Base-by-base conservation (phyloP, 2,797 vertebrate genomes). In the Serranus cabrilla region DNA sequence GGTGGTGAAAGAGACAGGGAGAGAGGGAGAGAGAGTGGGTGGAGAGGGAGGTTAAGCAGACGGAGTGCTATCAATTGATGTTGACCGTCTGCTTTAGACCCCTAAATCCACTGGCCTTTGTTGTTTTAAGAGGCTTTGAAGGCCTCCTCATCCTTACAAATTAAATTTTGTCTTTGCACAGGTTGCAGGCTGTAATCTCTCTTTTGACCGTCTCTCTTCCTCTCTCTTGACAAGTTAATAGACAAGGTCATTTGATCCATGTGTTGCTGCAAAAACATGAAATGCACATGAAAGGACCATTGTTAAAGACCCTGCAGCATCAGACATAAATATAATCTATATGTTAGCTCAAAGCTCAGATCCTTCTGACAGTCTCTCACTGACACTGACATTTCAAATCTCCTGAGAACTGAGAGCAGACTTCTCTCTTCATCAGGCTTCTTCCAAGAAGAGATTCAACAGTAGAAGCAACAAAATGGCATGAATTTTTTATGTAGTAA, bases 61-160 rank as follows among this genome's bases (percentile, higher is more conserved):
- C 25, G 37, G 78, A 82, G 60, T 52, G 74, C 50, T 47, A 57
- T 84, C 75, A 76, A 65, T 79, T 85, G 81, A 85, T 82, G 76
- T 18, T 82, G 78, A 76, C 76, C 5, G 18, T 74, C 72, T 74
- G 49, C 18, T 18, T 39, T 18, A 59, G 55, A 70, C 65, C 68
- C 59, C 6, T 4, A 71, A 74, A 88, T 87, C 63, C 72, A 61
- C n/a, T 14, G 46, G 63, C 57, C 78, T 87, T 83, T 90, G 78
- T 77, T 89, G 67, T 86, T 73, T 80, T 77, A 82, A 85, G 82
- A 83, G 66, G 78, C 86, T 92, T 85, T 74, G 71, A 78, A 88
- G 61, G 65, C 68, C 71, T 84, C 67, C 79, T 83, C 34, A 78
- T 86, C 77, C 63, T 71, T 72, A 57, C 73, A 87, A 82, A 85